phyloP scores from a whole-genome alignment of 30 jellyfish, hydroid and myxozoan genomes.

The Cassiopea andromeda region DNA sequence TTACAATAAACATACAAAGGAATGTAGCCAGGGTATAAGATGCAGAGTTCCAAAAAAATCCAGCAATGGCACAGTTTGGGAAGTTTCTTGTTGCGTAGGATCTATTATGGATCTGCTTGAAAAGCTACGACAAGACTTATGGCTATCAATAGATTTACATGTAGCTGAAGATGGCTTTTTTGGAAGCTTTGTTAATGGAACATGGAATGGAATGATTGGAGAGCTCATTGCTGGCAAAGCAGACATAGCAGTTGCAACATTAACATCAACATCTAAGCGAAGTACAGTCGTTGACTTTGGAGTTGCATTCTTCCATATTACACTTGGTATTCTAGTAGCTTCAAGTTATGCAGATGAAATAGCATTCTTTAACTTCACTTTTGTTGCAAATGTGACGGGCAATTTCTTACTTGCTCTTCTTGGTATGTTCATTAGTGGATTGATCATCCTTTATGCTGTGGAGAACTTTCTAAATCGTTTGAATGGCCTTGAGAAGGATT shows the following conservation, averaged over 20 bases:
- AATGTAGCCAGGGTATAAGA: conserved; percentile 32
- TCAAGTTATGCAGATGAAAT: not conserved
- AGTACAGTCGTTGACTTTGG: conserved; percentile 62
- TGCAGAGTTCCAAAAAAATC: conserved; percentile 2
- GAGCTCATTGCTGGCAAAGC: conserved; percentile 68
- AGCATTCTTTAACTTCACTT: conserved; percentile 55
- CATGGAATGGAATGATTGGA: conserved; percentile 81
- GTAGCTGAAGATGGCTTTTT: conserved; percentile 71
- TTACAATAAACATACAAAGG: not conserved
- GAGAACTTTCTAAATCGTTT: conserved; percentile 12
- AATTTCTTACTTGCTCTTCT: conserved; percentile 27
- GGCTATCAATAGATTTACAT: conserved; percentile 43
- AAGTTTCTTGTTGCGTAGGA: conserved; percentile 74
- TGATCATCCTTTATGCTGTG: conserved; percentile 14
- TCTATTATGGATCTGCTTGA: conserved; percentile 63
- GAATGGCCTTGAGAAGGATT: not conserved
- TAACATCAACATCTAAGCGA: conserved; percentile 60
- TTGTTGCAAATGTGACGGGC: conserved; percentile 31
- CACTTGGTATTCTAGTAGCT: conserved; percentile 24
- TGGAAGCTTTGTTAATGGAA: conserved; percentile 55
- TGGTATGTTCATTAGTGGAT: conserved; percentile 11
- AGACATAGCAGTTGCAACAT: conserved; percentile 59
- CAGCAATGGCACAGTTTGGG: conserved; percentile 3
- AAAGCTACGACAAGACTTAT: conserved; percentile 36
- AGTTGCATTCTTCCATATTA: conserved; percentile 42